Conservation (phyloP, 2,797 vertebrate genomes). For the Clarias platycephalus region DNA sequence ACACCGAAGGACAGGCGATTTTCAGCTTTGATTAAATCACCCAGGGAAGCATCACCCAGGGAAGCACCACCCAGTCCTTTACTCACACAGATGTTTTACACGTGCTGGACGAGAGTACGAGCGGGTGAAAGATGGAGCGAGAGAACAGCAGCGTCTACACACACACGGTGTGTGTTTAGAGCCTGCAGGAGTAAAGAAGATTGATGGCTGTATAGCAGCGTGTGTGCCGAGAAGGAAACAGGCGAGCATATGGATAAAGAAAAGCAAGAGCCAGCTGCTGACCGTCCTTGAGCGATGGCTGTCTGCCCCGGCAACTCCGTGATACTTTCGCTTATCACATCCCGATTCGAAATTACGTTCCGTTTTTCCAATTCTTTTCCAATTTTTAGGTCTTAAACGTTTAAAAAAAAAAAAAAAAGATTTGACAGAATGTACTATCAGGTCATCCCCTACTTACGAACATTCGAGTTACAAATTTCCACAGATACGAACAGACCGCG, state of each 20-base stretch:
- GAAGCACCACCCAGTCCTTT: background rate
- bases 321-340: no score
- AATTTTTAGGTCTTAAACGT: no score
- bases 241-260: conserved; percentile 2
- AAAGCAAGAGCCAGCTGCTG: background rate
- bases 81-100: background rate
- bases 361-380: no score
- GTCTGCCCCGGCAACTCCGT: background rate
- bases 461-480: no score
- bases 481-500: no score
- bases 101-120: background rate
- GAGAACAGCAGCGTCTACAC: background rate
- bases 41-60: background rate
- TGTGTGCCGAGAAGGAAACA: background rate
- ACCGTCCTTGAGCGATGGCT: background rate
- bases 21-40: background rate
- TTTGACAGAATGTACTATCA: no score
- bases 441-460: no score
- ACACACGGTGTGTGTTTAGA: no score
- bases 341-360: no score
- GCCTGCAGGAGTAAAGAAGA: background rate
- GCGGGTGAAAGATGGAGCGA: background rate
- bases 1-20: conserved; percentile 3
- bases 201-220: background rate
- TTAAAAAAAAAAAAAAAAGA: no score